These are phyloP conservation scores for Pimpla rufipes DNA, from an alignment of 2,888 invertebrate species.

Conservation along the genomic window DNA sequence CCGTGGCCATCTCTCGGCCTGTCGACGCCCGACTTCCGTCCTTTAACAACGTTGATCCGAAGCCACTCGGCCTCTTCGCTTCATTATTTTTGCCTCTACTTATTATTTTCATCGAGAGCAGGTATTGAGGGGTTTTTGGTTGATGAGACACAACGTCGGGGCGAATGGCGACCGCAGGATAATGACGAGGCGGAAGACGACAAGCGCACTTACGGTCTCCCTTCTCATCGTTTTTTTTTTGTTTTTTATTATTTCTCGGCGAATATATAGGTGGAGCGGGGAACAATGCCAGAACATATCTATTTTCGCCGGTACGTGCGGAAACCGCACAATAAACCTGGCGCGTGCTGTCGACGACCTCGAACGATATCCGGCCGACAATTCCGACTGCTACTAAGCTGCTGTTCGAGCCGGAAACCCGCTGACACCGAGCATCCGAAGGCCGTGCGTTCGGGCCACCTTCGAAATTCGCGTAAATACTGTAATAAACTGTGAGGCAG, in stretches of 20 bases:
- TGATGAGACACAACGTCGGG: background rate
- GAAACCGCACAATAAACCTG: slow-evolving; percentile 55
- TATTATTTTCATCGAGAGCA: background rate
- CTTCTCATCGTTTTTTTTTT: no score
- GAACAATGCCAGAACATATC: slow-evolving; percentile 24
- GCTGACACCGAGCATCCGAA: slow-evolving; percentile 35
- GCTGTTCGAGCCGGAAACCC: slow-evolving; percentile 47
- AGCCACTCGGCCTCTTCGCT: slow-evolving; percentile 29
- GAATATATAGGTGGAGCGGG: slow-evolving; percentile 4
- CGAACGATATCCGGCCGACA: slow-evolving; percentile 56
- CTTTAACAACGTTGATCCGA: slow-evolving; percentile 72
- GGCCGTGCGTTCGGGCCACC: slow-evolving; percentile 4
- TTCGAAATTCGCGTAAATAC: slow-evolving; percentile 6
- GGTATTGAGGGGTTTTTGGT: slow-evolving; percentile 26
- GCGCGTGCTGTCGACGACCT: slow-evolving; percentile 57
- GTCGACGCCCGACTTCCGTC: slow-evolving; percentile 72
- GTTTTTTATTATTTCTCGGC: slow-evolving; percentile 4
- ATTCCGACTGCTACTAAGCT: slow-evolving; percentile 24
- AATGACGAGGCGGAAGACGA: slow-evolving; percentile 17
- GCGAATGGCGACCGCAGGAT: background rate
- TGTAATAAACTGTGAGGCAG: background rate
- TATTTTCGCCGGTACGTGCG: slow-evolving; percentile 6
- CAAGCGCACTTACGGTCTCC: slow-evolving; percentile 22
- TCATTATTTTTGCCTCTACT: slow-evolving; percentile 7
- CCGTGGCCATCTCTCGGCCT: slow-evolving; percentile 32